Base-by-base conservation (phyloP, 2,888 invertebrate species). In the Myopa testacea region DNA sequence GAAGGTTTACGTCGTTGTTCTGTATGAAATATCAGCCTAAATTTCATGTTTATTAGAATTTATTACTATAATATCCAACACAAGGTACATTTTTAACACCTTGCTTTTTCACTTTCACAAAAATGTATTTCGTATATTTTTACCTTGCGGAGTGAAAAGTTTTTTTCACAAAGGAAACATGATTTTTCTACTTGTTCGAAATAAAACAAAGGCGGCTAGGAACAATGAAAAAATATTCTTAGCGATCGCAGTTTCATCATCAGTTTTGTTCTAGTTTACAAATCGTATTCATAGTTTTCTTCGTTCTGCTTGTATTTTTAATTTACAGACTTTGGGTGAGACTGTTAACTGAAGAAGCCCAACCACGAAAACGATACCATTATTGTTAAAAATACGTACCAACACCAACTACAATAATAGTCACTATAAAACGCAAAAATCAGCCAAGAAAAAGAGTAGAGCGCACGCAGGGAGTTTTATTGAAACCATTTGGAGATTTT, bases 271-370 rank as follows among this genome's bases (percentile, higher is more conserved):
- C 62, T 58, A 10, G 67, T 68, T 68, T 75, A 65, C 72, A 65
- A 65, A 52, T 63, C 52, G 52, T 74, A 72, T 65, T 50, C 73
- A 63, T 26, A 19, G 52, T 55, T 71, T 38, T 63, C 14, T 58
- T 68, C 68, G 60, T 62, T 72, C 45, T 60, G 34, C 19, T 63
- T 68, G 75, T 75, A 75, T 75, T 69, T 69, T 75, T 75, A 58
- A 75, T 81, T 84, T 84, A 72, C 82, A 86, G 85, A 85, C 84
- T 83, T 86, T 85, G 83, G 85, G 83, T 84, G 84, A 84, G 84
- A 85, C 84, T 84, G 85, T 85, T 84, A 82, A 83, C 81, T 84
- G 38, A 65, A 83, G 83, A 84, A 82, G 82, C 83, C 83, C 69
- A 76, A 75, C 65, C 14, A 67, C 19, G 69, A 26, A 58, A 34